Conservation (phyloP, 2,888 invertebrate genomes). For the Euplexia lucipara region DNA sequence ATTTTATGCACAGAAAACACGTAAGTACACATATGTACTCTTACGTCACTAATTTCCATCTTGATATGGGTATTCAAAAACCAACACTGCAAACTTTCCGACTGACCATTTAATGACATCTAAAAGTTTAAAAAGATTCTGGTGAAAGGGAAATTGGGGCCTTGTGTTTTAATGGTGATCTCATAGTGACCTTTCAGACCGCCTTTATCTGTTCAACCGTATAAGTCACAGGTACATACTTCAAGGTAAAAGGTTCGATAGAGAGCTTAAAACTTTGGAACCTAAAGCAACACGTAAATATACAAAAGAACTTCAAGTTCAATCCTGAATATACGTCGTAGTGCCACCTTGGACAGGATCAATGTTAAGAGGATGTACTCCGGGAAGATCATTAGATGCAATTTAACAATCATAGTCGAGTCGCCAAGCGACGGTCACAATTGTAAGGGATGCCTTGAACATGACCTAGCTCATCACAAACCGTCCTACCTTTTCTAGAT, state of each 20-base stretch:
- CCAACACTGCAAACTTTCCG: background rate
- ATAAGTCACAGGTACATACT: constrained; percentile 25
- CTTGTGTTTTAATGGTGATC: constrained; percentile 55
- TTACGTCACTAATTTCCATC: constrained; percentile 33
- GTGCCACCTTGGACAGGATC: constrained; percentile 25
- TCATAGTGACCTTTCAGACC: constrained; percentile 51
- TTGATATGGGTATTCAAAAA: constrained; percentile 2
- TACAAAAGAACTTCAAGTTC: background rate
- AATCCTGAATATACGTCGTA: constrained; percentile 1
- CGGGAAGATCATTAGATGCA: constrained; percentile 71
- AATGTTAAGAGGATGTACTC: constrained; percentile 63
- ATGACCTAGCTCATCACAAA: constrained; percentile 44
- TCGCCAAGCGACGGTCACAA: constrained; percentile 58
- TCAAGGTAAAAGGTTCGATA: constrained; percentile 23
- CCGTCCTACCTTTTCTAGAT: constrained; percentile 11
- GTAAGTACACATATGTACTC: constrained; percentile 9
- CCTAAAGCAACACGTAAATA: constrained; percentile 1
- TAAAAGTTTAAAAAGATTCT: background rate
- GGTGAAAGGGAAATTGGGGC: constrained; percentile 53
- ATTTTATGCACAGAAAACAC: constrained; percentile 34
- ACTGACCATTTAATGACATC: background rate
- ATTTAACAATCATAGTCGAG: constrained; percentile 66
- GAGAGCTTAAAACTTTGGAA: background rate
- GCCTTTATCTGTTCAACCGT: constrained; percentile 22
- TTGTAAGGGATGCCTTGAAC: constrained; percentile 65